phyloP scores from a whole-genome alignment of 2,797 vertebrate species.

The Serranus cabrilla region DNA sequence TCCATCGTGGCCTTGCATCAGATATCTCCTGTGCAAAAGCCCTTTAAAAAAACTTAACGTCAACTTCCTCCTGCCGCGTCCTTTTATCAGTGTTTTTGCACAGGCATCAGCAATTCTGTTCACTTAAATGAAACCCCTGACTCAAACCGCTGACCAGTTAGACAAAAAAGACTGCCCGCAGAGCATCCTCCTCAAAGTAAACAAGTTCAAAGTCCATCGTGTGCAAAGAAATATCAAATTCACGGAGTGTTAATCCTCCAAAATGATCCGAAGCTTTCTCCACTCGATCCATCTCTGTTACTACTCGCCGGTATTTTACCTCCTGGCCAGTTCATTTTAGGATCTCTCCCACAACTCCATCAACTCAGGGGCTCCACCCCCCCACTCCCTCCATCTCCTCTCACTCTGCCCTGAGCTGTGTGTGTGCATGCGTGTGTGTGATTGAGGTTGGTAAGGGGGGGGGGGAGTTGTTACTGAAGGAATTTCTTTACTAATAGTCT shows the following conservation, averaged over 20 bases:
- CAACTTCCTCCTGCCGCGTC: conserved; percentile 28
- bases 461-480: conserved; percentile 51
- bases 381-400: conserved; percentile 44
- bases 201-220: conserved; percentile 37
- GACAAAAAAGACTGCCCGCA: conserved; percentile 8
- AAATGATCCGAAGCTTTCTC: conserved; percentile 43
- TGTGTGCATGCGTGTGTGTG: conserved; percentile 20
- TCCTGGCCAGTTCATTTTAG: conserved; percentile 36
- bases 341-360: conserved; percentile 52
- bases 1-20: conserved; percentile 80
- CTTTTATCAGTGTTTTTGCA: conserved; percentile 38
- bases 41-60: neutral
- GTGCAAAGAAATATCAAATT: conserved; percentile 14
- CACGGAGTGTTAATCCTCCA: neutral
- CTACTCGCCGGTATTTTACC: conserved; percentile 15
- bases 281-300: conserved; percentile 33
- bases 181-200: conserved; percentile 39
- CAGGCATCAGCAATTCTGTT: conserved; percentile 57
- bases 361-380: conserved; percentile 59
- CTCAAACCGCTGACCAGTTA: conserved; percentile 45
- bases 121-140: conserved; percentile 45
- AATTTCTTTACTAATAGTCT: conserved; percentile 74
- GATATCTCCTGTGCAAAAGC: conserved; percentile 25
- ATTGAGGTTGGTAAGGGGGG: conserved; percentile 14
- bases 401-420: conserved; percentile 30